Percentiles rank a stretch among this genome's conserved stretches.
These are phyloP conservation scores for Tragelaphus strepsiceros DNA, from an alignment of 2,113 vertebrate genomes.

Conservation along the genomic window DNA sequence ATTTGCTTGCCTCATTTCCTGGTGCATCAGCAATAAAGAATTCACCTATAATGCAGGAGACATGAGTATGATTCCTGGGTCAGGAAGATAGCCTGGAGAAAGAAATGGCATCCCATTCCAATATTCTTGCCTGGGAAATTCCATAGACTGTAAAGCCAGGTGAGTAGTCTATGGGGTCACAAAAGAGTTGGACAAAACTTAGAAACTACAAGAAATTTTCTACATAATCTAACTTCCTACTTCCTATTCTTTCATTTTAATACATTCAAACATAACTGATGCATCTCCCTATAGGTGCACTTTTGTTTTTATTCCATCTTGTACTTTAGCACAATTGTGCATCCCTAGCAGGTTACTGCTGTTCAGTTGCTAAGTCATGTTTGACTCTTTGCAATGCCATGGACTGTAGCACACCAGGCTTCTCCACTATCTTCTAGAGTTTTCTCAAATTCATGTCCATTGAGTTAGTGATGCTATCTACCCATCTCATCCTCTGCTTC, in stretches of 20 bases:
- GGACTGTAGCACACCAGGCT: neutral
- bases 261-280: neutral
- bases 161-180: neutral
- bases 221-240: neutral
- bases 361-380: neutral
- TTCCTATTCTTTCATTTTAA: neutral
- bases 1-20: neutral
- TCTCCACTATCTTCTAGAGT: neutral
- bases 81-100: neutral
- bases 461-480: neutral
- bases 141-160: neutral
- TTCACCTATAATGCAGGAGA: neutral
- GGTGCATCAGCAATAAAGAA: neutral
- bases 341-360: neutral
- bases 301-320: neutral
- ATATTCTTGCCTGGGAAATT: neutral
- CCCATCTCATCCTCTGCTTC: neutral
- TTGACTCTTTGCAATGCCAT: neutral
- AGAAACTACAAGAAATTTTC: neutral
- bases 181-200: neutral
- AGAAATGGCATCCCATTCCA: neutral
- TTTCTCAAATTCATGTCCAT: neutral
- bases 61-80: neutral
- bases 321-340: neutral
- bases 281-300: neutral